Base-by-base conservation (phyloP, 2,797 vertebrate genomes). In the Salarias fasciatus region DNA sequence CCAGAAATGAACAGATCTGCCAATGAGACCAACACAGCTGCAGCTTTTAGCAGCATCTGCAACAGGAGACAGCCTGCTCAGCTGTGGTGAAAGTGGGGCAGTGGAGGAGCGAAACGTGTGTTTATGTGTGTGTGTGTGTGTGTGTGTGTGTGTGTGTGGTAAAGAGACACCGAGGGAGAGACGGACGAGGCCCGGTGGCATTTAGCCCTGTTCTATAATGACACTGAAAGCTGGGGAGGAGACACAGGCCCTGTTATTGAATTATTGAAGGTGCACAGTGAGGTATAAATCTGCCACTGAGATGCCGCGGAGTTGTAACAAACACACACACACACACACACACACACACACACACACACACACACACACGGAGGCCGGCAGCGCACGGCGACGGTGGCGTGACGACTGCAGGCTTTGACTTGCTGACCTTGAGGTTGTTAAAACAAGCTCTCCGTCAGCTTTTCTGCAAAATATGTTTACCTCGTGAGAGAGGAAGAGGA, bases 361-460 rank as follows among this genome's bases (percentile, higher is more conserved):
- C 70, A 53, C 66, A n/a, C 5, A 45, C 59, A 49, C 64, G 57
- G 44, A 70, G 76, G 77, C 82, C 80, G 49, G 65, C 40, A 57
- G 66, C 75, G 80, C 78, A 63, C 77, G 64, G 72, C 12, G 63
- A 72, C 74, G 86, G 72, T 79, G 82, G 82, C 67, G 85, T 86
- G 88, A 88, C 79, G 82, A 88, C 77, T 81, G 80, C 82, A 77
- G 64, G 83, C 86, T 86, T 88, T 90, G 88, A 90, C 90, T 91
- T 73, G 84, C 84, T 90, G 90, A 92, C 91, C 90, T 92, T 91
- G 89, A 87, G 83, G 89, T 87, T 91, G 91, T 91, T 92, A 89
- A 89, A 90, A 92, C 91, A 91, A 87, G 87, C 87, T 89, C 89
- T 89, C 87, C 76, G 87, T 91, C 90, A 91, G 90, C 88, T 89